Conservation (phyloP, 2,797 vertebrate species). For the Cryptoprocta ferox region DNA sequence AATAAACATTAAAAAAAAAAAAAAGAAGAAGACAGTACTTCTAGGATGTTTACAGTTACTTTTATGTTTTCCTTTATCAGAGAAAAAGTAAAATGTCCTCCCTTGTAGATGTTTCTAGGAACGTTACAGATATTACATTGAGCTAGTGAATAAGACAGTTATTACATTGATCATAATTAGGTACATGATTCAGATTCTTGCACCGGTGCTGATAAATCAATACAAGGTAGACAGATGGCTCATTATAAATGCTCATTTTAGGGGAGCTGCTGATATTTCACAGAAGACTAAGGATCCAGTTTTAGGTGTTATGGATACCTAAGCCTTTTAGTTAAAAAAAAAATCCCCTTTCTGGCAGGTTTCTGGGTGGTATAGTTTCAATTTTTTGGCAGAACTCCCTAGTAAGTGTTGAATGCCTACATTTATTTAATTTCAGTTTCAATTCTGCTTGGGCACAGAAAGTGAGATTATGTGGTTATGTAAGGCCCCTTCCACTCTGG, state of each 20-base stretch:
- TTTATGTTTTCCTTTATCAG: not conserved
- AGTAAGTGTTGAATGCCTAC: not conserved
- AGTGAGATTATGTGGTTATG: not conserved
- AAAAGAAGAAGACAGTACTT: not conserved
- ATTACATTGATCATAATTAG: not conserved
- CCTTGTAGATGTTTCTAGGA: not conserved
- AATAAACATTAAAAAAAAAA: too few relatives aligned
- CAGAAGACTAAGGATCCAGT: not conserved
- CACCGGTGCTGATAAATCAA: not conserved
- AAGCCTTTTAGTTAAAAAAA: constrained; percentile 46
- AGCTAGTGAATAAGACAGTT: not conserved
- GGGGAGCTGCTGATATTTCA: not conserved
- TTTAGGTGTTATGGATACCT: not conserved
- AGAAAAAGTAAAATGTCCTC: not conserved
- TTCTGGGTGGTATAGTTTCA: constrained; percentile 30
- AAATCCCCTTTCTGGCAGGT: not conserved
- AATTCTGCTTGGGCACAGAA: not conserved
- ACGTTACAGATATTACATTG: not conserved
- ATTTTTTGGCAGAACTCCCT: not conserved
- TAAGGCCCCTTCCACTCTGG: not conserved
- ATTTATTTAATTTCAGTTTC: constrained; percentile 51
- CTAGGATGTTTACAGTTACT: not conserved
- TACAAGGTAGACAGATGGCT: not conserved
- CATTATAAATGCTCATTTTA: not conserved
- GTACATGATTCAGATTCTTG: not conserved